A percentile compares a stretch with the other conserved stretches of the same genome.
Evolutionary conservation across 2,797 vertebrate genomes (phyloP).

Genomic region (Tamandua tetradactyla): DNA sequence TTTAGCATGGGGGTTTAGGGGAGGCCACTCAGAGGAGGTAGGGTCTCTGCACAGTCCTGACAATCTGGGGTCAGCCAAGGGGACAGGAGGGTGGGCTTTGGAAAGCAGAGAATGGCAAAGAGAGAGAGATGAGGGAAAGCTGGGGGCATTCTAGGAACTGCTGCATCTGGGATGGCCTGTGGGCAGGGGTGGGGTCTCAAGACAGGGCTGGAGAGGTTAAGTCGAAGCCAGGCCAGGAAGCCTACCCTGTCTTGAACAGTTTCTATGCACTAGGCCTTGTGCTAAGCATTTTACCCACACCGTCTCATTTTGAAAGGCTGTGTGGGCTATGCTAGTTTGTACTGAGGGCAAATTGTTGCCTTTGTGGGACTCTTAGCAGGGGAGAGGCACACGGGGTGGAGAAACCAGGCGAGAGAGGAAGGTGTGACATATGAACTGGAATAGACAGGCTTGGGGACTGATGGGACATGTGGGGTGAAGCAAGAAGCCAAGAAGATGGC

Average conservation of each 20-base stretch:
- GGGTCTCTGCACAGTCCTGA: neutral
- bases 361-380: neutral
- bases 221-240: neutral
- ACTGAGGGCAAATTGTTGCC: neutral
- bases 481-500: neutral
- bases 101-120: neutral
- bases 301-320: neutral
- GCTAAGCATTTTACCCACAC: neutral
- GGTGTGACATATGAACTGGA: neutral
- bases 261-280: neutral
- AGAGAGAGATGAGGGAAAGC: neutral
- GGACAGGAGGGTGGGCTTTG: neutral
- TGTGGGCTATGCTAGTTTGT: neutral
- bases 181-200: neutral
- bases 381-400: neutral
- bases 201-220: neutral
- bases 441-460: neutral
- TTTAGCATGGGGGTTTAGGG: too few species aligned
- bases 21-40: neutral
- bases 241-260: neutral
- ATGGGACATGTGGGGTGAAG: neutral
- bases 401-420: neutral
- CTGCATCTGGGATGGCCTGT: neutral
- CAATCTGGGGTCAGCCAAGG: neutral
- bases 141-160: neutral